These are phyloP conservation scores for Mastomys coucha DNA, from an alignment of 2,113 vertebrate genomes.

Conservation along the genomic window DNA sequence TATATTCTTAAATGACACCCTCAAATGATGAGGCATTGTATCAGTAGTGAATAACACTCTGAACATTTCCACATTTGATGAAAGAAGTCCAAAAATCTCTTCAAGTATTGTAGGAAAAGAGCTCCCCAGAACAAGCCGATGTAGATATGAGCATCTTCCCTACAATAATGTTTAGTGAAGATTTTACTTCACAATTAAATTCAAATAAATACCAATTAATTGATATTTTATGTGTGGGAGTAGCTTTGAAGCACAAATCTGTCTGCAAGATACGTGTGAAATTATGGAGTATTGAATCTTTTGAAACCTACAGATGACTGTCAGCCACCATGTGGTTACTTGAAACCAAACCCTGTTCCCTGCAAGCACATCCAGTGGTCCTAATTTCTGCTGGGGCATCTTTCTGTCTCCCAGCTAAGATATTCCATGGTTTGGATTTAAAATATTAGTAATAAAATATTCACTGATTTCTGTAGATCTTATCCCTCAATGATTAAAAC, in stretches of 20 bases:
- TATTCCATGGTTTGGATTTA: background rate
- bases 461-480: background rate
- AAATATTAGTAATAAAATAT: background rate
- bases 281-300: background rate
- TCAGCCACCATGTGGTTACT: background rate
- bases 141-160: background rate
- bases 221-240: background rate
- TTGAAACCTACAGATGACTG: background rate
- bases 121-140: background rate
- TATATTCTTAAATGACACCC: background rate
- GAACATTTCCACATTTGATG: background rate
- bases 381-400: background rate
- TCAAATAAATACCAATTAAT: no score
- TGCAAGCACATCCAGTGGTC: background rate
- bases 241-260: background rate
- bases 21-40: background rate
- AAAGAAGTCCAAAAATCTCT: background rate
- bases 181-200: background rate
- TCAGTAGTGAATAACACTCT: background rate
- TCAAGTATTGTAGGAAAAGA: background rate
- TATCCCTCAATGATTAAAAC: background rate
- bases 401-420: background rate
- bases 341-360: background rate
- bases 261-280: background rate
- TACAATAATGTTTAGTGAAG: background rate